Evolutionary conservation across 2,797 vertebrate species (phyloP), one percentile per base, ranked within the genome.

Genomic region (Acipenser transmontanus): DNA sequence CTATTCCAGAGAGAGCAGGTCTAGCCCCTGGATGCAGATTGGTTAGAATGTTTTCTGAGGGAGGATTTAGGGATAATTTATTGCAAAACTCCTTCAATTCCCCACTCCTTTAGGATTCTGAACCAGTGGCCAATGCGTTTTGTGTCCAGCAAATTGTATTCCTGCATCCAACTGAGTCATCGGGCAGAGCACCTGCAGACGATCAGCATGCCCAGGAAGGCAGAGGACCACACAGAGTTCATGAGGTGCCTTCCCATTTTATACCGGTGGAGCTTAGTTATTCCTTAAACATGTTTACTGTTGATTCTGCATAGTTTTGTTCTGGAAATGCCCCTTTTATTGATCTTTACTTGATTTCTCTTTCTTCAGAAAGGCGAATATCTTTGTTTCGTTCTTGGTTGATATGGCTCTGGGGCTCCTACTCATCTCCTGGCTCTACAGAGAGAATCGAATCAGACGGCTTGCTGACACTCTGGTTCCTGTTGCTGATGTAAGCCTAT

Each of bases 381-480:
- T 89, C 65, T 72, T 94, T 69, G 85, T 94, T 68, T 98, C 96
- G 0, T 60, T 98, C 71, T 79, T 99, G 66, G 68, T 96, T 68
- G 96, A 99, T 4, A 72, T 94, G 72, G 81, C 81, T 62, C 91
- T 99, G 4, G 97, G 97, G 34, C 59, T 98, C 10, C 69, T 90
- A 64, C 87, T 99, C 49, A 85, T 98, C 68, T 94, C 82, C 12
- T 98, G 95, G 95, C 90, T 99, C 48, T 97, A 98, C 73, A 84
- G 85, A 72, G 91, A 93, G 77, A 84, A 95, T 72, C 84, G 87
- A 17, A 93, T 97, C 65, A 81, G 87, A 65, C 85, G 84, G 66
- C 80, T 98, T 62, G 94, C 96, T 0, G 85, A 93, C 8, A 75
- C 88, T 0, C 85, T 99, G 34, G 78, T 97, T 60, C 96, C 96